These are phyloP conservation scores for Remorina albescens DNA, from an alignment of 2,797 vertebrate genomes.

Conservation along the genomic window DNA sequence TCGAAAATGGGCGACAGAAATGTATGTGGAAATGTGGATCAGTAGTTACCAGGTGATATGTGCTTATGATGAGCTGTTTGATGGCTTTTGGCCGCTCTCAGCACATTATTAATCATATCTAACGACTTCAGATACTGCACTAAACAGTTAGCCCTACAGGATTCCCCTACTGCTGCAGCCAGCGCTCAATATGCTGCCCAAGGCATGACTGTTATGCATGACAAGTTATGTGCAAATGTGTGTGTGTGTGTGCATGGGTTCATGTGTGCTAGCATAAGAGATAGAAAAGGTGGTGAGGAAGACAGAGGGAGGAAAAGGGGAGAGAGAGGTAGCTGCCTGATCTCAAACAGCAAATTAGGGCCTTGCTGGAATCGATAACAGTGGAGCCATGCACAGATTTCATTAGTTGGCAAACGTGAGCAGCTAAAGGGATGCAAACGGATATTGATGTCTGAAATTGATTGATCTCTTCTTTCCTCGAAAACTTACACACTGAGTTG, in stretches of 20 bases:
- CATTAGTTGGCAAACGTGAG: constrained; percentile 86
- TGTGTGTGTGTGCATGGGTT: constrained; percentile 31
- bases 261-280: constrained; percentile 29
- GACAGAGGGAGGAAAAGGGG: constrained; percentile 20
- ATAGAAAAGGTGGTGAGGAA: constrained; percentile 41
- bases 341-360: constrained; percentile 88
- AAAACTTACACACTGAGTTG: constrained; percentile 82
- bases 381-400: constrained; percentile 84
- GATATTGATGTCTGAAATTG: constrained; percentile 90
- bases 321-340: constrained; percentile 69
- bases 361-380: constrained; percentile 86
- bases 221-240: constrained; percentile 45
- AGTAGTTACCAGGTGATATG: constrained; percentile 72
- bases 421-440: constrained; percentile 90
- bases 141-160: constrained; percentile 80
- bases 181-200: constrained; percentile 77
- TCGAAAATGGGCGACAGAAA: constrained; percentile 59
- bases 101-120: constrained; percentile 77
- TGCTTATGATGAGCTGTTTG: constrained; percentile 72
- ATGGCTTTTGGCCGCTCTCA: constrained; percentile 64
- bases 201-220: constrained; percentile 71
- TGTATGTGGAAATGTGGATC: constrained; percentile 51
- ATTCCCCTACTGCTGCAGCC: constrained; percentile 73
- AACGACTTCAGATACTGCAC: constrained; percentile 78
- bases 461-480: constrained; percentile 89